These are phyloP conservation scores for Trissolcus japonicus DNA, from an alignment of 2,888 invertebrate species.

Conservation along the genomic window DNA sequence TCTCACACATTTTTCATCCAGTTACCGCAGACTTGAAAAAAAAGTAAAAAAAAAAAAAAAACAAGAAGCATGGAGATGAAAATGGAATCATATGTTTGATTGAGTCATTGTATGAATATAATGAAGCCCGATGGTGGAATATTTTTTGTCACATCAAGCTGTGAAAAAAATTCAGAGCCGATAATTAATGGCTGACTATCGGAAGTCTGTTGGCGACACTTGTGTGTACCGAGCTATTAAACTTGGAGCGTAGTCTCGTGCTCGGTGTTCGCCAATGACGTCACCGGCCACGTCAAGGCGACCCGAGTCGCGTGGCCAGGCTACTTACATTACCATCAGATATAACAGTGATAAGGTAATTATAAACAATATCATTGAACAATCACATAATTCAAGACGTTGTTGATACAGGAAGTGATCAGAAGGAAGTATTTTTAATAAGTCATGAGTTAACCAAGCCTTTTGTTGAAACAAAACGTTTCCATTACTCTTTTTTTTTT, in stretches of 20 bases:
- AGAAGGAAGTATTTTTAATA: conserved; percentile 14
- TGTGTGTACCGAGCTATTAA: conserved; percentile 49
- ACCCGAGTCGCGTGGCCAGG: conserved; percentile 51
- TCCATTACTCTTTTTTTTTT: background rate
- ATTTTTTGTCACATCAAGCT: conserved; percentile 14
- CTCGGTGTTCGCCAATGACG: conserved; percentile 52
- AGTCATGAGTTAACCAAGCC: conserved; percentile 9
- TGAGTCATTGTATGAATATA: background rate
- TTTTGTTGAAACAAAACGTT: conserved; percentile 10
- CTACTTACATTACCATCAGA: conserved; percentile 50
- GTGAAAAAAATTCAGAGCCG: conserved; percentile 35
- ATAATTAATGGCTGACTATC: conserved; percentile 45
- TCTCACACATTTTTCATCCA: conserved; percentile 3
- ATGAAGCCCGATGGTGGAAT: background rate
- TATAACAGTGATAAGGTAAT: conserved; percentile 47
- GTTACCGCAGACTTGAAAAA: no score
- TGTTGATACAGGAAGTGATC: conserved; percentile 28
- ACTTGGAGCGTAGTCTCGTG: conserved; percentile 48
- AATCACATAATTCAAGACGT: conserved; percentile 34
- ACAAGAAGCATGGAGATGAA: no score
- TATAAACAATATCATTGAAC: conserved; percentile 50
- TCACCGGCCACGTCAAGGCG: conserved; percentile 55
- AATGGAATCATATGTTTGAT: no score
- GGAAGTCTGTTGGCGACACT: conserved; percentile 43
- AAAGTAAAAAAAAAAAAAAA: no score